These are phyloP conservation scores for Empis livida DNA, from an alignment of 2,888 invertebrate species.

Conservation along the genomic window DNA sequence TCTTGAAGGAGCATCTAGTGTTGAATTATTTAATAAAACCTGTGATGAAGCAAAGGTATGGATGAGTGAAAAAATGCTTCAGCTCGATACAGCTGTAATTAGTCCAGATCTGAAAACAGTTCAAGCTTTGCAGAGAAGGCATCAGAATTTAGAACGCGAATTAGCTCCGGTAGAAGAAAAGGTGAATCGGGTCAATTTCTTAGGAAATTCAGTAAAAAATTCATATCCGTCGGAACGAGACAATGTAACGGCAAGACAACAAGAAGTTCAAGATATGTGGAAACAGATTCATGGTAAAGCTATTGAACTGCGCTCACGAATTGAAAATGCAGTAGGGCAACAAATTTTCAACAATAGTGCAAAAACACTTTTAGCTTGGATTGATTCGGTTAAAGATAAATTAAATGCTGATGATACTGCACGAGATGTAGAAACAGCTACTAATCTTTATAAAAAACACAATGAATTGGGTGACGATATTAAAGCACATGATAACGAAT, in stretches of 20 bases:
- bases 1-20: slow-evolving; percentile 82
- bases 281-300: slow-evolving; percentile 76
- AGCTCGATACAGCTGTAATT: slow-evolving; percentile 61
- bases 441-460: slow-evolving; percentile 78
- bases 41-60: slow-evolving; percentile 95
- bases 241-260: slow-evolving; percentile 73
- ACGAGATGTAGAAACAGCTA: slow-evolving; percentile 85
- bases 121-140: slow-evolving; percentile 77
- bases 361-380: slow-evolving; percentile 70
- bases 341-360: slow-evolving; percentile 64
- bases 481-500: slow-evolving; percentile 77
- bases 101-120: slow-evolving; percentile 85
- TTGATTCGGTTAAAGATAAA: slow-evolving; percentile 63
- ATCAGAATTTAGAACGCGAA: slow-evolving; percentile 88
- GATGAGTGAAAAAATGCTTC: slow-evolving; percentile 93
- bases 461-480: slow-evolving; percentile 85
- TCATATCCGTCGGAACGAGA: slow-evolving; percentile 83
- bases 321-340: slow-evolving; percentile 90
- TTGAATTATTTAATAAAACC: slow-evolving; percentile 88
- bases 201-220: slow-evolving; percentile 81
- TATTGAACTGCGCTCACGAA: slow-evolving; percentile 61
- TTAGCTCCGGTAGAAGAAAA: slow-evolving; percentile 90
- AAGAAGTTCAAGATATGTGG: slow-evolving; percentile 81
- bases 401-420: slow-evolving; percentile 67
- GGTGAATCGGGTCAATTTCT: slow-evolving; percentile 70